These are phyloP conservation scores for Platycheirus albimanus DNA, from an alignment of 2,888 invertebrate genomes.

Conservation along the genomic window DNA sequence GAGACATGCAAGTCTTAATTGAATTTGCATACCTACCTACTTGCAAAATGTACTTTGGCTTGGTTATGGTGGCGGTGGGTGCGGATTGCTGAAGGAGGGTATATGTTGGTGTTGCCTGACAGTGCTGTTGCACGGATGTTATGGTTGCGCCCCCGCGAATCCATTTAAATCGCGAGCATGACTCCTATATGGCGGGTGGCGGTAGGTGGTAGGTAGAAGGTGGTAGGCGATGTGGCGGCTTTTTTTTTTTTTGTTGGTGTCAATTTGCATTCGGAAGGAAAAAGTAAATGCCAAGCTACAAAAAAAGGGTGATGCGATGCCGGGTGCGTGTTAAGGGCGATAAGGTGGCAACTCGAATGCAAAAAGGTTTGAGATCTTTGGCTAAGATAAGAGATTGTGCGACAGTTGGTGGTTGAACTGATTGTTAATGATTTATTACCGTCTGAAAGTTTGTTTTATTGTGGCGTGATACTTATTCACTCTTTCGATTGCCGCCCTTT, in stretches of 20 bases:
- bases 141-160: slow-evolving; percentile 65
- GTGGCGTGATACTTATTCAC: slow-evolving; percentile 51
- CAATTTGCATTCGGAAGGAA: slow-evolving; percentile 65
- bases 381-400: slow-evolving; percentile 67
- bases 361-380: slow-evolving; percentile 68
- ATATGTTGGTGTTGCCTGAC: slow-evolving; percentile 10
- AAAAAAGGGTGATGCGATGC: slow-evolving; percentile 29
- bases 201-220: slow-evolving; percentile 11
- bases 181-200: slow-evolving; percentile 37
- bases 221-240: slow-evolving; percentile 28
- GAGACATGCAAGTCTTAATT: slow-evolving; percentile 74
- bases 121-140: slow-evolving; percentile 33
- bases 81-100: neutral
- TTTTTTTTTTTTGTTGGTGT: slow-evolving; percentile 57
- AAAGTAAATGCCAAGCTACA: slow-evolving; percentile 18
- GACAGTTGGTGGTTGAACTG: slow-evolving; percentile 68
- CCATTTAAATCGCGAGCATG: slow-evolving; percentile 61
- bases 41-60: slow-evolving; percentile 34
- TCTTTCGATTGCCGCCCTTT: slow-evolving; percentile 43
- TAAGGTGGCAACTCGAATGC: slow-evolving; percentile 68
- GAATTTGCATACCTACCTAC: slow-evolving; percentile 74
- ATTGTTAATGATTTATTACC: slow-evolving; percentile 71
- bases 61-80: no score
- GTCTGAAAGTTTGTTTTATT: slow-evolving; percentile 48
- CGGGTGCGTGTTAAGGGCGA: slow-evolving; percentile 67